Base-by-base conservation (phyloP, 2,113 vertebrate species). In the Platysternon megacephalum region DNA sequence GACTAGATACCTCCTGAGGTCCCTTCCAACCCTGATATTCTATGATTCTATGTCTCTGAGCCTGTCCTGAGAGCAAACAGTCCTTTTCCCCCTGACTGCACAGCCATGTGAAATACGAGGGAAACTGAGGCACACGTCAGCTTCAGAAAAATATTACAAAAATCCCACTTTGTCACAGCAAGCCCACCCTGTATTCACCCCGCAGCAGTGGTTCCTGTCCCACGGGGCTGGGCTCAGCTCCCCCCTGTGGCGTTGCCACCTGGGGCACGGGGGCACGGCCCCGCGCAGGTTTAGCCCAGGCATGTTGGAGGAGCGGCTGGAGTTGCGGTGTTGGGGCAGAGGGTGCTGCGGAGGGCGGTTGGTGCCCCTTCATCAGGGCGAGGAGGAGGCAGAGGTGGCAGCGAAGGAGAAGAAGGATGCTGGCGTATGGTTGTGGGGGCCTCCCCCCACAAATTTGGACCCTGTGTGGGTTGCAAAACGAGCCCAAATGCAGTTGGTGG, bases 221-320 rank as follows among this genome's bases (percentile, higher is more conserved):
- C 32, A n/a, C 3, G 32, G 65, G 17, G 35, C 65, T 68, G 35
- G 35, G 61, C 61, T 68, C 8, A 19, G 32, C 35, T n/a, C 8
- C 29, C 61, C 35, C 16, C 65, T 6, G 28, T 61, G 56, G 56
- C 5, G 24, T 61, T 61, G 29, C 12, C 11, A 12, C 2, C 29
- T 21, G 16, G 65, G 35, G 1, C 16, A 65, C 2, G 32, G 58
- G 29, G 12, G 6, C 13, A 35, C 5, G 6, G 13, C 61, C 16
- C 61, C 8, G 3, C 3, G 8, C 61, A 72, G 8, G n/a, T 72
- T n/a, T n/a, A 8, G 17, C n/a, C 21, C 3, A 1, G n/a, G 4
- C 19, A n/a, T 9, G 35, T n/a, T 3, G 17, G 35, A 35, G 17
- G 35, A n/a, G 65, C 4, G 5, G 35, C 8, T 19, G 19, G 19